phyloP scores from a whole-genome alignment of 2,888 invertebrate species.

The Orchestes rusci region DNA sequence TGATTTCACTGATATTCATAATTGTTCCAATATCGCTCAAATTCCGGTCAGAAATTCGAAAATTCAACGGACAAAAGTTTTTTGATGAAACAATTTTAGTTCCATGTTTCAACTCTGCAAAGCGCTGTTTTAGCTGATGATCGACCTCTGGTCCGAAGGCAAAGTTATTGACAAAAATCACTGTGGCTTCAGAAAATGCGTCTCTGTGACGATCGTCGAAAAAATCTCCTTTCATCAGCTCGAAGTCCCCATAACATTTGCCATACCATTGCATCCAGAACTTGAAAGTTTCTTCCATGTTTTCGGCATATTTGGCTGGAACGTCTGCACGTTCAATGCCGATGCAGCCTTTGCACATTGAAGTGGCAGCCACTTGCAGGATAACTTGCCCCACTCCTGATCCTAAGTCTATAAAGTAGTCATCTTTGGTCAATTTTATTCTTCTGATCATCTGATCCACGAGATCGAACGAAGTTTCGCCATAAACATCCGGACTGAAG shows the following conservation, averaged over 20 bases:
- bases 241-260: constrained; percentile 15
- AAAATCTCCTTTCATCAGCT: constrained; percentile 22
- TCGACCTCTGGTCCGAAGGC: constrained; percentile 24
- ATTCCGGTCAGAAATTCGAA: constrained; percentile 23
- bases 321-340: constrained; percentile 24
- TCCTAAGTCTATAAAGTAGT: constrained; percentile 23
- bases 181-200: constrained; percentile 16
- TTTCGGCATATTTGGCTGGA: constrained; percentile 21
- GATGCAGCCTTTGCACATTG: constrained; percentile 15
- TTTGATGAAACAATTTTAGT: constrained; percentile 25
- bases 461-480: constrained; percentile 25
- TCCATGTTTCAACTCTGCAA: constrained; percentile 25
- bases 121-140: constrained; percentile 21
- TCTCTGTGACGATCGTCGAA: constrained; percentile 21
- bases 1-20: constrained; percentile 23
- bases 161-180: constrained; percentile 25
- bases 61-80: constrained; percentile 24
- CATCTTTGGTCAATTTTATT: constrained; percentile 23
- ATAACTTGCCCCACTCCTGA: constrained; percentile 26
- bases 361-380: constrained; percentile 22
- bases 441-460: constrained; percentile 21
- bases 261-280: constrained; percentile 27
- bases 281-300: constrained; percentile 20
- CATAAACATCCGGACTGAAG: constrained; percentile 25
- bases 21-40: constrained; percentile 24